A percentile compares a stretch with the other conserved stretches of the same genome.
phyloP scores from a whole-genome alignment of 2,113 vertebrate genomes.

The Paraplagusia blochii region DNA sequence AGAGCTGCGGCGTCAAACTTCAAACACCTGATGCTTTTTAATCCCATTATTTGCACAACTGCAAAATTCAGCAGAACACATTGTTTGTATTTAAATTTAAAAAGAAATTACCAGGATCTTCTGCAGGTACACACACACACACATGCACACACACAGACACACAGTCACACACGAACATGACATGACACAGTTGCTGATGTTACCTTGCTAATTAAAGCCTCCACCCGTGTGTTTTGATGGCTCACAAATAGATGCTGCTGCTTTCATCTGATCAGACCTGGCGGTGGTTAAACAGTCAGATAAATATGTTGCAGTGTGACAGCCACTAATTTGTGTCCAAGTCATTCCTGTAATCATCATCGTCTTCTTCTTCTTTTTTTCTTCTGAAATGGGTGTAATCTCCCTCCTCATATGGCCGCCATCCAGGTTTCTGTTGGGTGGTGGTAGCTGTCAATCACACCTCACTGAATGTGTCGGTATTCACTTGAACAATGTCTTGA shows the following conservation, averaged over 20 bases:
- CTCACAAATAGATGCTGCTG: constrained; percentile 46
- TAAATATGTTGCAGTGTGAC: constrained; percentile 39
- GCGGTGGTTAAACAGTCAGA: constrained; percentile 44
- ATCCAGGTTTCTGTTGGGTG: no score
- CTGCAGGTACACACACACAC: neutral
- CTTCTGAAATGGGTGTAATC: neutral
- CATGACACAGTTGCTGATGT: constrained; percentile 38
- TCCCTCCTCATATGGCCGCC: no score
- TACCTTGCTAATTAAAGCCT: constrained; percentile 58
- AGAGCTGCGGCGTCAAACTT: constrained; percentile 8
- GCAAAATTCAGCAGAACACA: no score
- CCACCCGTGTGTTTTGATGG: constrained; percentile 54
- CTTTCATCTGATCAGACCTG: constrained; percentile 45
- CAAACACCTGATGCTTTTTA: constrained; percentile 11
- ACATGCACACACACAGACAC: neutral
- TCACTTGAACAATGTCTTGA: no score
- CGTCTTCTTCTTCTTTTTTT: constrained; percentile 26
- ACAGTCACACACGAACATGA: no score
- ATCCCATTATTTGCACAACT: constrained; percentile 31
- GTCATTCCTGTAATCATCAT: constrained; percentile 29
- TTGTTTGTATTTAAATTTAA: constrained; percentile 13
- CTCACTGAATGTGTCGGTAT: no score
- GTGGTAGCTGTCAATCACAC: no score
- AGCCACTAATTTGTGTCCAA: constrained; percentile 56
- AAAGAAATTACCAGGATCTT: constrained; percentile 7